A percentile compares a stretch with the other conserved stretches of the same genome.
phyloP scores from a whole-genome alignment of 1,140 invertebrate genomes.

The Drosophila sp. region DNA sequence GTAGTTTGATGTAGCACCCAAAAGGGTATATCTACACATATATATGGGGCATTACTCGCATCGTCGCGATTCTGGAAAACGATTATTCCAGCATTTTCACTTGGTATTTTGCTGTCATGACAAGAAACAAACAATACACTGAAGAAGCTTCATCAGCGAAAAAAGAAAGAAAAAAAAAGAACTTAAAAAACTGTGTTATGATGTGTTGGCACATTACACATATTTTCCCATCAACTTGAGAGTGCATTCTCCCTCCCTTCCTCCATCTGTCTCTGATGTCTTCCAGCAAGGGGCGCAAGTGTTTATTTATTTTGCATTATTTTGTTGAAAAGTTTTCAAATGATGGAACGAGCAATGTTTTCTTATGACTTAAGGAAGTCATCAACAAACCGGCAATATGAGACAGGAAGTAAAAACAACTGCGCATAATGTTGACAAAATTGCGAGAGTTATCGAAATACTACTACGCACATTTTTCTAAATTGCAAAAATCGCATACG shows the following conservation, averaged over 20 bases:
- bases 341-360: background rate
- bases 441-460: background rate
- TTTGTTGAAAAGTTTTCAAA: conserved; percentile 2
- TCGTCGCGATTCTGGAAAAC: background rate
- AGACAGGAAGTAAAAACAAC: background rate
- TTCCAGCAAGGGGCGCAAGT: conserved; percentile 32
- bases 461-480: background rate
- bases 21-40: background rate
- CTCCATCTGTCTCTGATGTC: conserved; percentile 16
- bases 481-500: background rate
- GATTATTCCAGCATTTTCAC: conserved; percentile 2
- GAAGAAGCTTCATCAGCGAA: background rate
- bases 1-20: background rate
- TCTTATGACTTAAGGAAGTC: conserved; percentile 6
- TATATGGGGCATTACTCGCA: background rate
- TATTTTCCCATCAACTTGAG: conserved; percentile 19
- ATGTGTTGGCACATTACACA: conserved; percentile 12
- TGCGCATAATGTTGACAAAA: background rate
- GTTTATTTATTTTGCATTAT: conserved; percentile 60
- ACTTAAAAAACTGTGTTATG: conserved; percentile 2
- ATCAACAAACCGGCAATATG: conserved; percentile 4
- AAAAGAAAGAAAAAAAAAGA: background rate
- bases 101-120: background rate
- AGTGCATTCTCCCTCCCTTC: conserved; percentile 22
- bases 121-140: background rate